Evolutionary conservation across 2,113 vertebrate species (phyloP), one percentile per base, ranked within the genome.

Genomic region (Limanda limanda): DNA sequence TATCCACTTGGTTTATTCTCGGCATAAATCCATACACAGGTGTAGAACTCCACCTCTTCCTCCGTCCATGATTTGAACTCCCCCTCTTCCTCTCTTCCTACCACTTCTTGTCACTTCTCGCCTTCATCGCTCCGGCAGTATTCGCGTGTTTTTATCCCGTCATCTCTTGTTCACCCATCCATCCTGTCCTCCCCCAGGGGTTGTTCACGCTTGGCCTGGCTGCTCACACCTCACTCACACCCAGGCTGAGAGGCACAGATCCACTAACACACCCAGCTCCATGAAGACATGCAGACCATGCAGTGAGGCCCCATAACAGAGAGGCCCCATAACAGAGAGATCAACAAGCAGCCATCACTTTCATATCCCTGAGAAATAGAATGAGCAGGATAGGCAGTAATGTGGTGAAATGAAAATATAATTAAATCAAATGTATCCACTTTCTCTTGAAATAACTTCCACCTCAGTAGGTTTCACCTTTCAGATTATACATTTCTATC

Each of bases 181-280:
- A 61, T 79, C 70, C 74, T 37, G 55, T 54, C 59, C 68, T 71
- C 77, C 74, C 73, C 1, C 23, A 24, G 80, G 85, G 82, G 79
- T 91, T 88, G 78, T 81, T 91, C 82, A 92, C 54, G 88, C 81
- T 81, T 52, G 79, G 75, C 61, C 68, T 58, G 66, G 69, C 86
- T 71, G 71, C 88, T 82, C 81, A 81, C 80, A 80, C 82, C 76
- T 83, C 80, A 73, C 79, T 75, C 79, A 82, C 85, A 79, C 69
- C 80, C 83, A 45, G 35, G 61, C 84, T 74, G 56, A 67, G 51
- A 75, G 35, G 61, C 84, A 72, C 59, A 67, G 51, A 75, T 85
- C 60, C 52, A 61, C 63, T 35, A 47, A 82, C 79, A 76, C 52
- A 23, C 37, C 31, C 24, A 48, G 69, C 68, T 83, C 51, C 25